Conservation (phyloP, 2,888 invertebrate species). For the Physocephala rufipes region DNA sequence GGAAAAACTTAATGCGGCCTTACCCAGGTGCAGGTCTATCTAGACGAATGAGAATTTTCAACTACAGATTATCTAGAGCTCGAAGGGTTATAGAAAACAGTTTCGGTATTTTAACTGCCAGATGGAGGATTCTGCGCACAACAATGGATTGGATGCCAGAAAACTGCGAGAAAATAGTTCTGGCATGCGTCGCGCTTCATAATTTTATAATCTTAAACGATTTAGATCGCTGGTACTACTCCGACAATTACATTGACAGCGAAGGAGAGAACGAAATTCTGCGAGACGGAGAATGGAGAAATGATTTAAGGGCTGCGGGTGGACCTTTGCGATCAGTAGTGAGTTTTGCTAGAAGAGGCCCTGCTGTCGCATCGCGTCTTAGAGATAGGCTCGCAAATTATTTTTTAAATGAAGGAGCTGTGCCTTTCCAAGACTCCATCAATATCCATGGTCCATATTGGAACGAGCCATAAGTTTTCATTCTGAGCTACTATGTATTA, state of each 20-base stretch:
- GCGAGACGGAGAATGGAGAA: slow-evolving; percentile 18
- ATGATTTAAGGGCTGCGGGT: background rate
- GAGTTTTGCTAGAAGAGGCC: background rate
- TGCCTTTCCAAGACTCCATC: slow-evolving; percentile 16
- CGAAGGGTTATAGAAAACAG: slow-evolving; percentile 22
- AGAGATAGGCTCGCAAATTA: slow-evolving; percentile 18
- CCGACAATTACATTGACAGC: slow-evolving; percentile 18
- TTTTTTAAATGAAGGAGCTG: slow-evolving; percentile 13
- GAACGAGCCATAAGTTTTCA: too few species aligned
- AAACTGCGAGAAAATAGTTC: slow-evolving; percentile 25
- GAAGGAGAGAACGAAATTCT: background rate
- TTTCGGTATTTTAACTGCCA: slow-evolving; percentile 30
- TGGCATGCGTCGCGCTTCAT: slow-evolving; percentile 29
- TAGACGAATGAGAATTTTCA: slow-evolving; percentile 11
- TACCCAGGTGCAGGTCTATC: background rate
- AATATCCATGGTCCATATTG: background rate
- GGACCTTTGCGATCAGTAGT: slow-evolving; percentile 16
- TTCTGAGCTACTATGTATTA: too few species aligned
- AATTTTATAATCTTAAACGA: slow-evolving; percentile 33
- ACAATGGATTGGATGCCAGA: slow-evolving; percentile 13
- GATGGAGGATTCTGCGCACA: slow-evolving; percentile 26
- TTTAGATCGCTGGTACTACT: slow-evolving; percentile 15
- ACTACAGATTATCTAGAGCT: slow-evolving; percentile 22
- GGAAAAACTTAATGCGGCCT: slow-evolving; percentile 31
- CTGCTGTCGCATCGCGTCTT: background rate